These are phyloP conservation scores for Zaprionus taronus DNA, from an alignment of 1,140 invertebrate species.

Conservation along the genomic window DNA sequence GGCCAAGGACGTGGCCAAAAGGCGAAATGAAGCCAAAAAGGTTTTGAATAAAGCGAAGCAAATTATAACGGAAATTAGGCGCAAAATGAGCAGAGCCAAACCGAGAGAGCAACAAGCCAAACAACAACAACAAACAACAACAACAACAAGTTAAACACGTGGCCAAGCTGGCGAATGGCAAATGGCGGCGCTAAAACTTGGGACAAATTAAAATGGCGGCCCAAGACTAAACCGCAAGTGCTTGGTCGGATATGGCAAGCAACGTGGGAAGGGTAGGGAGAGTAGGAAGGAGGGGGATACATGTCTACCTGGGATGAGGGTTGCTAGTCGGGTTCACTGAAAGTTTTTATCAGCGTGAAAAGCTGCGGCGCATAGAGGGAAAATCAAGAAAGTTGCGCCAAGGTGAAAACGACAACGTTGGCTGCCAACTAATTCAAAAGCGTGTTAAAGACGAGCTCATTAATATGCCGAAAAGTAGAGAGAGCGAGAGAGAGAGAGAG, in stretches of 20 bases:
- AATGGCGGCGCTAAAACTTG: slow-evolving; percentile 54
- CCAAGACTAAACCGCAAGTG: slow-evolving; percentile 58
- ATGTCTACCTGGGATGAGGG: not conserved
- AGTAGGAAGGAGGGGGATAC: not conserved
- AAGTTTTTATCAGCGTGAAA: slow-evolving; percentile 49
- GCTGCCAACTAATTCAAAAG: slow-evolving; percentile 75
- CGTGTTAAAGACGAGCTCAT: slow-evolving; percentile 77
- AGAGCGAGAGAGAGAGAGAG: not conserved
- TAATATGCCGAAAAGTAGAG: slow-evolving; percentile 55
- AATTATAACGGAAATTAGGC: slow-evolving; percentile 77
- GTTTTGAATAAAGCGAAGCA: slow-evolving; percentile 73
- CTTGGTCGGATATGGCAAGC: slow-evolving; percentile 32
- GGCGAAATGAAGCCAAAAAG: slow-evolving; percentile 54
- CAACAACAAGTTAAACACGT: slow-evolving; percentile 19
- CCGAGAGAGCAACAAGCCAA: slow-evolving; percentile 16
- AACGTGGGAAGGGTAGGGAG: no score
- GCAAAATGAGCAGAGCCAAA: slow-evolving; percentile 58
- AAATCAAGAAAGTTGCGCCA: slow-evolving; percentile 60
- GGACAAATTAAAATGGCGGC: slow-evolving; percentile 68
- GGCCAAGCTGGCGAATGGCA: slow-evolving; percentile 43
- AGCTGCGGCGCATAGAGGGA: slow-evolving; percentile 41
- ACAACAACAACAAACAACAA: slow-evolving; percentile 12
- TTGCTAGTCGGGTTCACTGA: slow-evolving; percentile 10
- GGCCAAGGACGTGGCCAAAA: slow-evolving; percentile 33
- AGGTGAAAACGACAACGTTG: slow-evolving; percentile 58